These are phyloP conservation scores for Oscheius sp. DNA, from an alignment of 2,888 invertebrate genomes.

Conservation along the genomic window DNA sequence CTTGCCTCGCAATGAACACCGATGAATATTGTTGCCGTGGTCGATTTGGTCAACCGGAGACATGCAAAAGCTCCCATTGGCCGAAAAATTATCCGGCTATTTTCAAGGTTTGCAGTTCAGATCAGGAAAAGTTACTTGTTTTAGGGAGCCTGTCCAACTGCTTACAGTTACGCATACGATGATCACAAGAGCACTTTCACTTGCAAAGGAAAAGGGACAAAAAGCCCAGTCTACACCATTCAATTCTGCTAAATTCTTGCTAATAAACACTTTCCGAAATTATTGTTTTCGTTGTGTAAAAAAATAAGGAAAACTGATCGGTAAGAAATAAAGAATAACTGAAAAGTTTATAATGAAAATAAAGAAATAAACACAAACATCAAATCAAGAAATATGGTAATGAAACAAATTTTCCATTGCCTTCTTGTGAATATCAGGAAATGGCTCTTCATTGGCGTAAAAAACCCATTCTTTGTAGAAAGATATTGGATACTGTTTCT, in stretches of 20 bases:
- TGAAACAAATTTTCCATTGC: no score
- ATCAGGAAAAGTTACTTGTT: neutral
- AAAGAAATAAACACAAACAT: no score
- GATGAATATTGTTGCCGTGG: constrained; percentile 77
- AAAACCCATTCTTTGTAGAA: no score
- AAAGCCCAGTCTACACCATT: constrained; percentile 19
- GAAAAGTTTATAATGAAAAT: no score
- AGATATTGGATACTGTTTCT: no score
- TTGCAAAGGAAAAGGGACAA: constrained; percentile 67
- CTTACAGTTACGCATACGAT: constrained; percentile 78
- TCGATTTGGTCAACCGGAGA: constrained; percentile 74
- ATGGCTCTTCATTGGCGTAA: no score
- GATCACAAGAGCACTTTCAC: constrained; percentile 77
- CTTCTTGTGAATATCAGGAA: no score
- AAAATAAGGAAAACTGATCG: no score
- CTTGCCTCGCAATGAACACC: constrained; percentile 76
- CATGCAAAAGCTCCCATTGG: constrained; percentile 75
- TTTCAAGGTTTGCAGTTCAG: constrained; percentile 69
- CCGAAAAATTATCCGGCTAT: constrained; percentile 73
- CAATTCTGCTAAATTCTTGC: constrained; percentile 35
- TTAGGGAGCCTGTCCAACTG: constrained; percentile 75
- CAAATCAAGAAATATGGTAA: no score
- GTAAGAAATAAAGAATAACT: no score
- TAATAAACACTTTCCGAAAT: no score
- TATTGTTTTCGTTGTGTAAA: no score